A percentile compares a stretch with the other conserved stretches of the same genome.
phyloP scores from a whole-genome alignment of 2,888 invertebrate species.

The Prosapia bicincta region DNA sequence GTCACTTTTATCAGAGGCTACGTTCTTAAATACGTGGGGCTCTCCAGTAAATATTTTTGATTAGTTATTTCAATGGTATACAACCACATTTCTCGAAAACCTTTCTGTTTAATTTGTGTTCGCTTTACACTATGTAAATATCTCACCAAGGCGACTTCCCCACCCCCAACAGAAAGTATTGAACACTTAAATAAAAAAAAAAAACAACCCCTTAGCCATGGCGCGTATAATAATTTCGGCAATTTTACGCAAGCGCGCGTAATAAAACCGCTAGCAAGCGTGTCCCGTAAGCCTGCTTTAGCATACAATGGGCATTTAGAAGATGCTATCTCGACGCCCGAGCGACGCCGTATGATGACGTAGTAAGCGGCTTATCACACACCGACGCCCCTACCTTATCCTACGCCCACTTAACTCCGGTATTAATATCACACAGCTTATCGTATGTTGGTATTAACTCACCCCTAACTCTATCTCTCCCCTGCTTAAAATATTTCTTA shows the following conservation, averaged over 20 bases:
- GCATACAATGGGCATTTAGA: conserved; percentile 20
- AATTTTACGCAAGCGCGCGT: not conserved
- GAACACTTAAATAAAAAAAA: not conserved
- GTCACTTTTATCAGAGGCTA: no score
- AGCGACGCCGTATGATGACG: conserved; percentile 18
- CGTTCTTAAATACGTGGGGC: no score
- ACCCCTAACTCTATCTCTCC: not conserved
- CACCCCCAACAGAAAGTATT: not conserved
- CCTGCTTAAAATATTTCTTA: not conserved
- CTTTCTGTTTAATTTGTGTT: no score
- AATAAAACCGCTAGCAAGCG: not conserved
- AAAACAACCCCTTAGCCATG: not conserved
- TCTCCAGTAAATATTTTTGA: no score
- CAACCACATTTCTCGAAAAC: no score
- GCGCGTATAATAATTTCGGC: not conserved
- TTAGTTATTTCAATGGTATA: no score
- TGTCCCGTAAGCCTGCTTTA: not conserved
- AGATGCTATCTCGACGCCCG: conserved; percentile 13
- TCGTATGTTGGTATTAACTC: not conserved
- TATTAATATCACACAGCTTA: conserved; percentile 25
- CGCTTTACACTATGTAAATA: no score
- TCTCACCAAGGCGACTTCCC: not conserved
- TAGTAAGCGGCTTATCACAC: conserved; percentile 15
- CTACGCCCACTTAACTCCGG: conserved; percentile 28
- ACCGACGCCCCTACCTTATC: conserved; percentile 14